These are phyloP conservation scores for Julus scandinavius DNA, from an alignment of 2,888 invertebrate genomes.

Conservation along the genomic window DNA sequence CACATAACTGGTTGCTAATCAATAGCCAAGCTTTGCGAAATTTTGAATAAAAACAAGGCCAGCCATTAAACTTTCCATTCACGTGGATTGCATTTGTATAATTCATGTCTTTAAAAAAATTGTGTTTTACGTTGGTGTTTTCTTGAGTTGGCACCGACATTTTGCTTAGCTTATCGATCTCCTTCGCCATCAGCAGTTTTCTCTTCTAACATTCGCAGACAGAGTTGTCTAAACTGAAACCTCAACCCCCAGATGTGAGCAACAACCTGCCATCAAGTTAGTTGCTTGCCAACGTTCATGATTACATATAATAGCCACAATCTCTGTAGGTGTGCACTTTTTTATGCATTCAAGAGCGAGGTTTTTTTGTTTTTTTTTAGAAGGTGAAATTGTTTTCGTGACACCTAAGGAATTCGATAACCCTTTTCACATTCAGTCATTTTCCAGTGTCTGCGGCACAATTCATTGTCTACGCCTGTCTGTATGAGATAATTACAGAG, in stretches of 20 bases:
- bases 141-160: not conserved
- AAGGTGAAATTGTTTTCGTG: constrained; percentile 30
- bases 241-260: constrained; percentile 35
- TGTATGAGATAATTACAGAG: constrained; percentile 29
- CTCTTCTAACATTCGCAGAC: not conserved
- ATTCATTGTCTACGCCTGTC: constrained; percentile 37
- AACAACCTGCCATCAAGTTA: constrained; percentile 21
- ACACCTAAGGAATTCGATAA: constrained; percentile 42
- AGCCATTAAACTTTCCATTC: not conserved
- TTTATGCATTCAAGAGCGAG: constrained; percentile 34
- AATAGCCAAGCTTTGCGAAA: not conserved
- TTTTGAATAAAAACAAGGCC: not conserved
- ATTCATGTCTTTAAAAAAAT: not conserved
- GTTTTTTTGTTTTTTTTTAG: constrained; percentile 1
- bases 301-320: constrained; percentile 20
- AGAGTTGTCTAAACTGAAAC: constrained; percentile 3
- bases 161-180: constrained; percentile 5
- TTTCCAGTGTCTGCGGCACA: constrained; percentile 6
- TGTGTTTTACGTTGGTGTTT: not conserved
- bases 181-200: not conserved
- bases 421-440: constrained; percentile 3
- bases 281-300: not conserved
- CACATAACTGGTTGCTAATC: too few relatives aligned
- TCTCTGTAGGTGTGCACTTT: constrained; percentile 28
- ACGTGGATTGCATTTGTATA: not conserved